A percentile compares a stretch with the other conserved stretches of the same genome.
Conservation (phyloP, 1,140 invertebrate species). For the Brachionus asplanchnoidis region DNA sequence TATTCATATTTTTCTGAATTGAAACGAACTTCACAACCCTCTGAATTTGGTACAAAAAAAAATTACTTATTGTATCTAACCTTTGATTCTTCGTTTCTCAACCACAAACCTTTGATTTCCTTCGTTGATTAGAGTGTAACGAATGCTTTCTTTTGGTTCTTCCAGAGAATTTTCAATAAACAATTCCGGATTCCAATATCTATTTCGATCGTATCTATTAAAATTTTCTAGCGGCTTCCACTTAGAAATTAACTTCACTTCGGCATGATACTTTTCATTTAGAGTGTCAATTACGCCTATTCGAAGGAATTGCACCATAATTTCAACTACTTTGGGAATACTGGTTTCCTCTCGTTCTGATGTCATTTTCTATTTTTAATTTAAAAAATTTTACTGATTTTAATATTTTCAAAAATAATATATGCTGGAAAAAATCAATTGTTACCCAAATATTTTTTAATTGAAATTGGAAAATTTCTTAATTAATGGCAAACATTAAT, state of each 20-base stretch:
- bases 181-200: conserved; percentile 28
- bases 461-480: no score
- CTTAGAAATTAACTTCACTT: background rate
- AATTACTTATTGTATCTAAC: background rate
- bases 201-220: conserved; percentile 13
- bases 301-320: background rate
- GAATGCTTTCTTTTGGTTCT: background rate
- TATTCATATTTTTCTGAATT: no score
- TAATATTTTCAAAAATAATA: background rate
- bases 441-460: no score
- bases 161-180: conserved; percentile 30
- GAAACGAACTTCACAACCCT: no score
- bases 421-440: background rate
- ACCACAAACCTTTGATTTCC: background rate
- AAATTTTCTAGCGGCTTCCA: background rate
- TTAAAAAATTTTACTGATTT: background rate
- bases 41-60: no score
- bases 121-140: background rate
- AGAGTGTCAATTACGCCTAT: conserved; percentile 15
- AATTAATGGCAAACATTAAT: background rate
- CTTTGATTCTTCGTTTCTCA: background rate
- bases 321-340: background rate
- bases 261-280: conserved; percentile 36
- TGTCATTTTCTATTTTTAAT: background rate
- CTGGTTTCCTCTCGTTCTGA: background rate